These are phyloP conservation scores for Podarcis muralis DNA, from an alignment of 2,113 vertebrate genomes.

Conservation along the genomic window DNA sequence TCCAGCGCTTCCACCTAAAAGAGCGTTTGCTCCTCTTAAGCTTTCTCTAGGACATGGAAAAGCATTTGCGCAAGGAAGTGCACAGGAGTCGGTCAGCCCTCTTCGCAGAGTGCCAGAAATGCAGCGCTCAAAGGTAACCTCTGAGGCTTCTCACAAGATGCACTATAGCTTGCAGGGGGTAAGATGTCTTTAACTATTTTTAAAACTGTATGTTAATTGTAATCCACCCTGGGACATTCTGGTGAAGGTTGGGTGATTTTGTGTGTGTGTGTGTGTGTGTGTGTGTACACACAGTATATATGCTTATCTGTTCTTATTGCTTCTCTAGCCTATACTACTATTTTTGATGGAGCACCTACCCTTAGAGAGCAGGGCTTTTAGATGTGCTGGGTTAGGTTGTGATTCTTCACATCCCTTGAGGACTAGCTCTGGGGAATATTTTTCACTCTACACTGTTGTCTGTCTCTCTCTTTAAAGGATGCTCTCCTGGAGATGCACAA, in stretches of 20 bases:
- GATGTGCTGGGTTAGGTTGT: background rate
- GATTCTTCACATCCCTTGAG: background rate
- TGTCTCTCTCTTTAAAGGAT: background rate
- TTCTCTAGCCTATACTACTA: background rate
- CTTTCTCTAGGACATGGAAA: too few species aligned
- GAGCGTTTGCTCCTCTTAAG: background rate
- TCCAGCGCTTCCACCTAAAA: rapidly evolving
- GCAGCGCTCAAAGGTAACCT: background rate
- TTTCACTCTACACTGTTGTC: background rate
- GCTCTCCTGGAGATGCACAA: background rate
- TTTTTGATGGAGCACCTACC: background rate
- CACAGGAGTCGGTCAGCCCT: too few species aligned
- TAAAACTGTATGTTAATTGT: too few species aligned
- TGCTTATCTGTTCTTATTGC: background rate
- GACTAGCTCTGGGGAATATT: background rate
- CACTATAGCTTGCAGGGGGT: too few species aligned
- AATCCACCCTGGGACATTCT: too few species aligned
- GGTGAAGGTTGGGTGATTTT: too few species aligned
- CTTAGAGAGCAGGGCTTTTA: background rate
- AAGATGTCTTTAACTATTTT: too few species aligned
- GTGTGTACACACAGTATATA: too few species aligned
- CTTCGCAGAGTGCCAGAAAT: background rate
- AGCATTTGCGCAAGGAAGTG: background rate
- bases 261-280: too few species aligned
- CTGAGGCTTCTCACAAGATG: background rate